Conservation (phyloP, 2,888 invertebrate species). For the Mimachlamys varia region DNA sequence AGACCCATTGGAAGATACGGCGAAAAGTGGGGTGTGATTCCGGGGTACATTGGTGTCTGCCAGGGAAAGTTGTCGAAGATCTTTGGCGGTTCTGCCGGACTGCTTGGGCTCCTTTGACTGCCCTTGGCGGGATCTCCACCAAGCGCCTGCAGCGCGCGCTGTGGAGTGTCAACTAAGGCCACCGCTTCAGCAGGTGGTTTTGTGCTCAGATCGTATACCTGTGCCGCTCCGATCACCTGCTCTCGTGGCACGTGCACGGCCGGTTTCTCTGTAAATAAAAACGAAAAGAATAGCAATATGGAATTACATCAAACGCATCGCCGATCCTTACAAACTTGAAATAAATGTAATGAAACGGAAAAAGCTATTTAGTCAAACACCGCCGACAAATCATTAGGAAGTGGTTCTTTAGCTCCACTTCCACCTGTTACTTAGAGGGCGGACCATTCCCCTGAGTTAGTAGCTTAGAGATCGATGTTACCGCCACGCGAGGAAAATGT, state of each 20-base stretch:
- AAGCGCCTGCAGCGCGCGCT: conserved; percentile 16
- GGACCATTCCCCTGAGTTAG: background rate
- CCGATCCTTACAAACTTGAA: conserved; percentile 14
- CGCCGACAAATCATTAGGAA: conserved; percentile 1
- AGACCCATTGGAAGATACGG: conserved; percentile 41
- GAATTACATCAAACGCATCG: conserved; percentile 28
- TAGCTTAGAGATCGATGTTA: background rate
- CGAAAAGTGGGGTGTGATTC: conserved; percentile 42
- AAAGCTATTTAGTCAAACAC: conserved; percentile 32
- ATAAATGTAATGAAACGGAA: conserved; percentile 33
- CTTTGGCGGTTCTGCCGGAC: conserved; percentile 42
- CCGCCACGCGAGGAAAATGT: background rate
- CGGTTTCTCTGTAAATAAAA: conserved; percentile 26
- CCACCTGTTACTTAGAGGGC: background rate
- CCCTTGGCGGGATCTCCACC: background rate
- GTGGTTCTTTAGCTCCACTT: background rate
- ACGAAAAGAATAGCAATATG: conserved; percentile 21
- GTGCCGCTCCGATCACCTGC: conserved; percentile 27
- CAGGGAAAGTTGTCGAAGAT: conserved; percentile 45
- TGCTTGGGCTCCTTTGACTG: conserved; percentile 41
- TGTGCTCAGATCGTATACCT: conserved; percentile 37
- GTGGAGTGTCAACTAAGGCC: conserved; percentile 35
- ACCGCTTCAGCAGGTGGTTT: conserved; percentile 39
- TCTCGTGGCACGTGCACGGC: conserved; percentile 7
- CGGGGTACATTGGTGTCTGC: conserved; percentile 45